phyloP scores from a whole-genome alignment of 2,113 vertebrate species.

The Puma concolor region DNA sequence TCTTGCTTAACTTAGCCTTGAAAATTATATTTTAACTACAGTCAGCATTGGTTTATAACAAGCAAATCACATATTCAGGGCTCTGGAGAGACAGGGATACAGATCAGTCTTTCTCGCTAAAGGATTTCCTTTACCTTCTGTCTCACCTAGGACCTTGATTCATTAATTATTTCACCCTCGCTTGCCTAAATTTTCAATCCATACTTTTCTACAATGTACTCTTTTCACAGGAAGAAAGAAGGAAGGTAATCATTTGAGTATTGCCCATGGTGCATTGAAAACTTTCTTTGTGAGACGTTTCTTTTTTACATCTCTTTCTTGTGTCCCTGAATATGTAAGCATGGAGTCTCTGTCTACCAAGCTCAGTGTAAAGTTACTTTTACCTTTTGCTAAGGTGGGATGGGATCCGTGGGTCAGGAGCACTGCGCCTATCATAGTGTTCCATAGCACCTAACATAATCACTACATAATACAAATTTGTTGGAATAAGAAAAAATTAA shows the following conservation, averaged over 20 bases:
- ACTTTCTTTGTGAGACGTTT: neutral
- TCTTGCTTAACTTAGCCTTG: neutral
- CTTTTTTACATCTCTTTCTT: neutral
- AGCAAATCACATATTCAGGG: neutral
- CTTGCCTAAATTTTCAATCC: neutral
- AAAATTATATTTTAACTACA: neutral
- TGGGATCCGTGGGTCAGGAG: neutral
- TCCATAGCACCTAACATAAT: neutral
- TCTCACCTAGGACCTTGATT: neutral
- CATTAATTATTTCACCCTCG: neutral
- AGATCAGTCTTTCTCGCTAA: neutral
- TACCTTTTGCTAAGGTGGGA: neutral
- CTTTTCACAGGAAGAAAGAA: neutral
- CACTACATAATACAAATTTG: neutral
- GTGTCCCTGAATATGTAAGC: neutral
- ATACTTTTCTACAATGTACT: neutral
- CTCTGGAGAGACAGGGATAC: neutral
- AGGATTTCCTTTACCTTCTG: neutral
- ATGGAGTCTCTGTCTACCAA: neutral
- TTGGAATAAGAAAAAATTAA: neutral
- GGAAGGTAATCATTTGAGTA: neutral
- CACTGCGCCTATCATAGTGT: neutral
- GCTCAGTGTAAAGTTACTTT: neutral
- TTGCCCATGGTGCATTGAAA: neutral
- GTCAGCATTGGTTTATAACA: neutral